phyloP scores from a whole-genome alignment of 1,140 invertebrate species.

The Papilio aristodemus region DNA sequence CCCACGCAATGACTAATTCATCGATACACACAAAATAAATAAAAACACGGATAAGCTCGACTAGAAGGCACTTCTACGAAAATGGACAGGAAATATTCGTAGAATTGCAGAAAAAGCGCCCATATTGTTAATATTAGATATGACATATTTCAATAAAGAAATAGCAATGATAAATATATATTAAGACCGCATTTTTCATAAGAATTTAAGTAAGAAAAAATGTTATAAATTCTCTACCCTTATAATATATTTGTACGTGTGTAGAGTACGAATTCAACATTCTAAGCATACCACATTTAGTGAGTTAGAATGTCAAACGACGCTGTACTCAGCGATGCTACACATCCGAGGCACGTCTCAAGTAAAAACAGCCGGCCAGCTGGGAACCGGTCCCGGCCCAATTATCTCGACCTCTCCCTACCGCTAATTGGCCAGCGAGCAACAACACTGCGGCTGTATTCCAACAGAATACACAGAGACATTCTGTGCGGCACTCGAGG shows the following conservation, averaged over 20 bases:
- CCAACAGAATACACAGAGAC: conserved; percentile 9
- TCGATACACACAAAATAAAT: background rate
- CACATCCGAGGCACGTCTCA: conserved; percentile 38
- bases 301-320: conserved; percentile 8
- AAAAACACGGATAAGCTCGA: background rate
- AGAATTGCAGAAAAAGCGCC: no score
- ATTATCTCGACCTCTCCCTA: conserved; percentile 44
- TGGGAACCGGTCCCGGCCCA: conserved; percentile 49
- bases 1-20: conserved; percentile 13
- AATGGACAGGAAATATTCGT: no score
- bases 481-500: conserved; percentile 4
- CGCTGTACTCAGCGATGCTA: conserved; percentile 29
- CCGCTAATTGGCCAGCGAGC: conserved; percentile 46
- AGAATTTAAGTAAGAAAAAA: no score
- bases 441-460: conserved; percentile 37
- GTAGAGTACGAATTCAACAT: background rate
- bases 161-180: no score
- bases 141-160: no score
- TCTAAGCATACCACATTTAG: background rate
- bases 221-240: no score
- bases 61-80: background rate
- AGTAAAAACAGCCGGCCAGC: conserved; percentile 45
- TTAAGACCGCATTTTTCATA: no score
- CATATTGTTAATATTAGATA: no score
- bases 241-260: background rate